Base-by-base conservation (phyloP, 2,888 invertebrate species). In the Nomada flava region DNA sequence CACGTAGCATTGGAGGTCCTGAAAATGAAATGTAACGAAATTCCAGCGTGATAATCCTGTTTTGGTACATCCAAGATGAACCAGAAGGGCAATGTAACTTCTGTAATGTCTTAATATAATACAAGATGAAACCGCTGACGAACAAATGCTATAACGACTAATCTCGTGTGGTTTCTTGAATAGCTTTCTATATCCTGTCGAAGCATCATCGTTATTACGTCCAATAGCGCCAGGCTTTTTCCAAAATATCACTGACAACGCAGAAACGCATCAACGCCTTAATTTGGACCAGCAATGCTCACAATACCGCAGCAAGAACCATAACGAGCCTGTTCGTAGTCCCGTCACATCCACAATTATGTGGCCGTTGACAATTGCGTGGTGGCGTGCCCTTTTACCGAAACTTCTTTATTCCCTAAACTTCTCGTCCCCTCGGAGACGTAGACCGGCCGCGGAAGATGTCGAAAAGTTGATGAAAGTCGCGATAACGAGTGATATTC, bases 351-450 rank as follows among this genome's bases (percentile, higher is more conserved):
- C 64, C 59, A 53, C 69, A 70, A 78, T 79, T 79, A 78, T 50
- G 63, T 63, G 44, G 29, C 52, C 20, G 69, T 79, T 70, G 59
- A 44, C 20, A 53, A 44, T 23, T 3, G 15, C 15, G 29, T 20
- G 20, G 20, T 50, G 59, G 70, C 15, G 59, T 60, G 59, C 59
- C 59, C 29, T 59, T 50, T 60, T 44, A 42, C 7, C 4, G 23
- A 63, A 78, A 78, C 70, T 79, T 79, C 64, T 53, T 59, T 53
- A 64, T 69, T 78, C 55, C 59, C 7, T 15, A 50, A 78, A 79
- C 44, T 78, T 78, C 36, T 53, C 29, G 11, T 44, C 18, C 64
- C 70, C 15, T 23, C n/a, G 10, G 44, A 44, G 44, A 23, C n/a
- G 15, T 15, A 23, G 29, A 20, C 55, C n/a, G 36, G 26, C 29